Base-by-base conservation (phyloP, 2,888 invertebrate species). In the Ectobius pallidus region DNA sequence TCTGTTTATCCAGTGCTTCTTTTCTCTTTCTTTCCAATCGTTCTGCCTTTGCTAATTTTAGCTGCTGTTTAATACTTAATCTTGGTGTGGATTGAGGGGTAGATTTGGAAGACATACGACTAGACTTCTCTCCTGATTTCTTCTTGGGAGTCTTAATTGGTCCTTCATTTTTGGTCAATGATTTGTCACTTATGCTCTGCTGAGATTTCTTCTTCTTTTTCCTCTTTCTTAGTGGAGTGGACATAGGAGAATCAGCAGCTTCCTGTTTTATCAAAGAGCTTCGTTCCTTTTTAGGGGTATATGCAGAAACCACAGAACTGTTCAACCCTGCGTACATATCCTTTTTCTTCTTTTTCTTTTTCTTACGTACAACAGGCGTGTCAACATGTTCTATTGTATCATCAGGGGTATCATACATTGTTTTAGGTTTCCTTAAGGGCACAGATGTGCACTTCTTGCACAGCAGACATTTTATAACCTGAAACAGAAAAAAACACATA, bases 261-360 rank as follows among this genome's bases (percentile, higher is more conserved):
- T 46, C n/a, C 18, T 46, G 14, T 14, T 30, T 30, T 32, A 30
- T 30, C 30, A 16, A 58, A 7, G 11, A 9, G 3, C 22, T 22
- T 11, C 25, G 2, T 30, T 58, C 30, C 3, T 25, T 25, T 27
- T 27, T 27, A 27, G 65, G 65, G 46, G 46, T 46, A 18, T 25
- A 25, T n/a, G 30, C 42, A 14, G 46, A 46, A 1, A 65, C 44
- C 2, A 65, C 3, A 20, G 65, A 46, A n/a, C 30, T 65, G 22
- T 65, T 65, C 6, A 65, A 34, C 1, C 65, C 65, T 27, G 65
- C 65, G 46, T 44, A 42, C 42, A 14, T 49, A 39, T 74, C 72
- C 52, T 63, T 74, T 39, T 73, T 73, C 61, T 74, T 74, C 44
- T 69, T 74, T 52, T 67, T 72, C 42, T 69, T 71, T 52, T 42